Conservation (phyloP, 2,113 vertebrate genomes). For the Pollachius pollachius region DNA sequence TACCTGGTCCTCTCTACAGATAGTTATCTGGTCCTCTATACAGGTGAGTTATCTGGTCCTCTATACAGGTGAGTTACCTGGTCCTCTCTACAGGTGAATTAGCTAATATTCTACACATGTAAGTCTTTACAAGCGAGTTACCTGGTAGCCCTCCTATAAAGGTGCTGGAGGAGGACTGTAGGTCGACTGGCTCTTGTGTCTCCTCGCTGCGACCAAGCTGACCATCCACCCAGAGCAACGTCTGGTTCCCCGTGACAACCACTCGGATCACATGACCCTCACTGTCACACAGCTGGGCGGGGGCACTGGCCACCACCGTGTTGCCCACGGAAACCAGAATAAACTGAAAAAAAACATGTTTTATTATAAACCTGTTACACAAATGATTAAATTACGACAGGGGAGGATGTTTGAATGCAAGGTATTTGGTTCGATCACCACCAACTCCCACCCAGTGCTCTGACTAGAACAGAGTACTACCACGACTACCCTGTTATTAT, state of each 20-base stretch:
- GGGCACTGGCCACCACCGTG: constrained; percentile 76
- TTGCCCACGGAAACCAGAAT: constrained; percentile 80
- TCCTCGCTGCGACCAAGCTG: constrained; percentile 70
- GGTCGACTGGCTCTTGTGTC: constrained; percentile 50
- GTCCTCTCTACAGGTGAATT: too few relatives aligned
- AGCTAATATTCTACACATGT: too few relatives aligned
- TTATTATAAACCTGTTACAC: not conserved
- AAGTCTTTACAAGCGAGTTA: constrained; percentile 32
- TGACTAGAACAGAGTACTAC: too few relatives aligned
- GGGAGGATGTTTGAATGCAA: not conserved
- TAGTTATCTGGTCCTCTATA: too few relatives aligned
- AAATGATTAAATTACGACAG: too few relatives aligned
- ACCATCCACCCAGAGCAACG: constrained; percentile 79
- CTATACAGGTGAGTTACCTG: too few relatives aligned
- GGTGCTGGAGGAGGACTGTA: constrained; percentile 76
- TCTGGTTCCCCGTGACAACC: constrained; percentile 70
- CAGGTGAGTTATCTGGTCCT: too few relatives aligned
- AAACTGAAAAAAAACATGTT: constrained; percentile 68
- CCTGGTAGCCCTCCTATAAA: constrained; percentile 92
- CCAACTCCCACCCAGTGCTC: not conserved
- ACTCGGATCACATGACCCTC: constrained; percentile 80
- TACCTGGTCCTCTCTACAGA: too few relatives aligned
- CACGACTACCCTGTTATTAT: too few relatives aligned
- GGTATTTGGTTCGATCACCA: too few relatives aligned
- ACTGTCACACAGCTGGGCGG: constrained; percentile 80